Evolutionary conservation across 2,113 vertebrate species (phyloP), one percentile per base, ranked within the genome.

Genomic region (Gavialis gangeticus): DNA sequence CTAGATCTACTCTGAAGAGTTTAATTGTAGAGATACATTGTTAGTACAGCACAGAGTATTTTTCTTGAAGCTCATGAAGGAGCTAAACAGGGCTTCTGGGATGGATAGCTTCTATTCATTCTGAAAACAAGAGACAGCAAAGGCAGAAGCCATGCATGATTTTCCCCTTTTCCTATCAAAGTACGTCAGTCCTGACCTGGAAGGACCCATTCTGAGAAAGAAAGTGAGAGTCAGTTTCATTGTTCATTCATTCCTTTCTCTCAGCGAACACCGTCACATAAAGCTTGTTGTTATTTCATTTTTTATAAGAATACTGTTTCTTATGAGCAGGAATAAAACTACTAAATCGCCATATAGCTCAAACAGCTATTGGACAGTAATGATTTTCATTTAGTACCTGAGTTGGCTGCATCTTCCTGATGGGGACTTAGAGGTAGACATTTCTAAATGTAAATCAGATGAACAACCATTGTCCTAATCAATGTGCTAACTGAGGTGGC

Each of bases 401-500:
- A 14, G 11, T 54, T 54, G 75, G 75, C 34, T 37, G 24, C 15
- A 24, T 71, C 87, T 76, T 76, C 60, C 8, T 28, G 81, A 69
- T 13, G 24, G 60, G 62, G 78, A 84, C 34, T 62, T 27, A 28
- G 14, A 71, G 66, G 18, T 82, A 59, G 57, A 54, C 13, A 17
- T 76, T 87, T 30, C 82, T 67, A 85, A 46, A 46, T 46, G 46
- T 46, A 46, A 12, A 30, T 9, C 0, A 0, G 7, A 14, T 78
- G 75, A 91, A 37, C 28, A 87, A 55, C 6, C 8, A 57, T 1
- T 4, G 18, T 73, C 25, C 9, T 57, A 28, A 18, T 14, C 6
- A 46, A 34, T 19, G 5, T 0, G 1, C 46, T 46, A 46, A 46
- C 46, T 46, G 46, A 9, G 7, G 46, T 46, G 46, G 46, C 46